Conservation (phyloP, 1,140 invertebrate genomes). For the Adelges cooleyi region DNA sequence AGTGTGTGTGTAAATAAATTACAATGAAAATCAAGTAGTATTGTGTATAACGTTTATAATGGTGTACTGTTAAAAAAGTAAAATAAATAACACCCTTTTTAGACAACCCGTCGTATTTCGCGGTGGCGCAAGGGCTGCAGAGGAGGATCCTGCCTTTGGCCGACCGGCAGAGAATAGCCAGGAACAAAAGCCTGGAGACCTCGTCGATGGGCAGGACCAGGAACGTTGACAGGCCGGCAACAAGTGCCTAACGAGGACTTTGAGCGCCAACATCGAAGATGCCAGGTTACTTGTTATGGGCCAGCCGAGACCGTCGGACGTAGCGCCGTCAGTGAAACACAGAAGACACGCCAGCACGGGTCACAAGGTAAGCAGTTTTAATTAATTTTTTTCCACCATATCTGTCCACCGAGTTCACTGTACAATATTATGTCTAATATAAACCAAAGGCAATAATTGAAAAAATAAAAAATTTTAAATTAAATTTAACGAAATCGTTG, state of each 20-base stretch:
- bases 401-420: neutral
- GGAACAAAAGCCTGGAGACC: constrained; percentile 8
- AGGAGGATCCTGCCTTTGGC: neutral
- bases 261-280: constrained; percentile 18
- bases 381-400: neutral
- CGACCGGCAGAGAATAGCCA: constrained; percentile 9
- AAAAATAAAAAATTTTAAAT: no score
- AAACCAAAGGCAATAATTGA: no score
- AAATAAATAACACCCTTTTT: neutral
- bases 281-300: constrained; percentile 19
- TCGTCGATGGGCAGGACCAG: constrained; percentile 15
- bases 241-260: constrained; percentile 19
- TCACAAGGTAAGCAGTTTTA: constrained; percentile 7
- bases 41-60: neutral
- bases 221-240: neutral
- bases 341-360: constrained; percentile 14
- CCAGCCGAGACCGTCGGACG: constrained; percentile 12
- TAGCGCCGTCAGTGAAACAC: constrained; percentile 17
- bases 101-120: constrained; percentile 23
- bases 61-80: neutral
- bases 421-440: no score
- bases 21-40: constrained; percentile 21
- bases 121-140: constrained; percentile 4
- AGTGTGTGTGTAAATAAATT: constrained; percentile 7
- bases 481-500: no score